Evolutionary conservation across 2,113 vertebrate genomes (phyloP), one percentile per base, ranked within the genome.

Genomic region (Calyptommatus sinebrachiatus): DNA sequence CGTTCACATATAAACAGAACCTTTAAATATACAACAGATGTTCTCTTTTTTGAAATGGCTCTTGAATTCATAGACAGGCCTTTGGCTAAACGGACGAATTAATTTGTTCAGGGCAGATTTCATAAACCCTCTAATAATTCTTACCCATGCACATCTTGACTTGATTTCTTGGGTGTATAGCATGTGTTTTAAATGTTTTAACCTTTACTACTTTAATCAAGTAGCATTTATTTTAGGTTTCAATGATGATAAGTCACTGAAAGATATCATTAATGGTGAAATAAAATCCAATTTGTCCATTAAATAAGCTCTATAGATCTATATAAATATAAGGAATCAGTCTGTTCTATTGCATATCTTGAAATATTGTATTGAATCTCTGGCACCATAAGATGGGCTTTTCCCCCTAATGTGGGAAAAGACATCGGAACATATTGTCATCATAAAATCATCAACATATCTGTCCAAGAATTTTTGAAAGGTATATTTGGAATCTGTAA

Each of bases 91-190:
- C 88, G 90, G 91, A 94, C 92, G 90, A 92, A 95, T 95, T 95
- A 94, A 95, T 95, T 96, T 96, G 92, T 95, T 94, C 79, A 0
- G 84, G 85, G 86, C 68, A 1, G 87, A 93, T 94, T 96, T 94
- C 90, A 94, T 94, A 94, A 95, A 93, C 93, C 88, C 87, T 91
- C 89, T 93, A 94, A 95, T 95, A 95, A 95, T 92, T 96, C 92
- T 93, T 95, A 84, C 83, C 85, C 91, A 90, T 92, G 87, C 85
- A 94, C 94, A 94, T 94, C 92, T 94, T 94, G 93, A 95, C 89
- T 94, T 95, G 89, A 95, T 94, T 95, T 94, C 86, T 90, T 84
- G 90, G 90, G 87, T 93, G 92, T 92, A 89, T 20, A 86, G 90
- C 93, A 94, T 93, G 85, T 94, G 94, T 93, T 94, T 94, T 93